Conservation (phyloP, 2,113 vertebrate genomes). For the Crotalus helleri region DNA sequence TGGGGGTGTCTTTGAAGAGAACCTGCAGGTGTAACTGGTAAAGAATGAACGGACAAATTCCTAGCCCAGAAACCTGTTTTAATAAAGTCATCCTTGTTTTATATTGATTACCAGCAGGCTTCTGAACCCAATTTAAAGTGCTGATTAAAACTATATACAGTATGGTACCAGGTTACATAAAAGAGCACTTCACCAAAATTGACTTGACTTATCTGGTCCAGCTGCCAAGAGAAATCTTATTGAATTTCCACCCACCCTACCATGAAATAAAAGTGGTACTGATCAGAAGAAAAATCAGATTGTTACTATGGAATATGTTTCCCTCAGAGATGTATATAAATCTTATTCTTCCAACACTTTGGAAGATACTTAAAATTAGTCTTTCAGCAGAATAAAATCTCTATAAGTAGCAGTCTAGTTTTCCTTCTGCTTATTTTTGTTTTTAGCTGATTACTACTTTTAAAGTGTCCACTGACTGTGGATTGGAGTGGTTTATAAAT, state of each 20-base stretch:
- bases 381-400: not conserved
- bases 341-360: not conserved
- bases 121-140: not conserved
- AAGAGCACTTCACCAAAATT: not conserved
- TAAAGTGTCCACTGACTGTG: not conserved
- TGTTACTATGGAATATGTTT: not conserved
- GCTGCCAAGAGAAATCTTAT: not conserved
- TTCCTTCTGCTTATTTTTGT: not conserved
- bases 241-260: not conserved
- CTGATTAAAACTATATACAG: not conserved
- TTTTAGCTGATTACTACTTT: not conserved
- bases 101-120: not conserved
- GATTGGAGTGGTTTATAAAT: not conserved
- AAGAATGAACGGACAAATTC: not conserved
- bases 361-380: not conserved
- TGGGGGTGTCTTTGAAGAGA: not conserved
- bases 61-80: not conserved
- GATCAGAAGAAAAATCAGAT: not conserved
- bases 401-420: not conserved
- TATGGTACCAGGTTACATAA: not conserved
- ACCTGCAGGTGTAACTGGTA: not conserved
- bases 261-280: not conserved
- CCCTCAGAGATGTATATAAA: not conserved
- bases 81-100: not conserved
- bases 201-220: not conserved